These are phyloP conservation scores for Bufo gargarizans DNA, from an alignment of 2,113 vertebrate genomes.

Conservation along the genomic window DNA sequence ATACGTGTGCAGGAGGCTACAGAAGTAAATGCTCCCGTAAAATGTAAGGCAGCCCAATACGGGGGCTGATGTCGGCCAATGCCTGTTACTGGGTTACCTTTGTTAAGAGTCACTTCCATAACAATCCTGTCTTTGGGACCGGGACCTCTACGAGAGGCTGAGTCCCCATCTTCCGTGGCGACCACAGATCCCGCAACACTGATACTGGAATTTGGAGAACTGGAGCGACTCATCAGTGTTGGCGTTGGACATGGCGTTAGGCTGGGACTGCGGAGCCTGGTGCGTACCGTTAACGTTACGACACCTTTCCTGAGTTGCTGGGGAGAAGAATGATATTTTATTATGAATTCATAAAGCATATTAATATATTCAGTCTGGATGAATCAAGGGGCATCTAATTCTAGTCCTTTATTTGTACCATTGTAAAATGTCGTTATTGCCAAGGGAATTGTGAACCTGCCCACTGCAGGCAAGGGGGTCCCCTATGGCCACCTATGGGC, in stretches of 20 bases:
- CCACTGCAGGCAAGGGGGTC: too few species aligned
- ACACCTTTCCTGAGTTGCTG: constrained; percentile 95
- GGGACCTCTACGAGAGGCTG: constrained; percentile 77
- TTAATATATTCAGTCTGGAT: neutral
- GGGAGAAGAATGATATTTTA: constrained; percentile 39
- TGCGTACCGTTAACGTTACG: constrained; percentile 90
- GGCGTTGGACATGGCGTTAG: constrained; percentile 89
- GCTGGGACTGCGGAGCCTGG: constrained; percentile 91
- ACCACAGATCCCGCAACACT: constrained; percentile 66
- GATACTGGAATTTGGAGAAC: constrained; percentile 83
- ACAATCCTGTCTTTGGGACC: constrained; percentile 93
- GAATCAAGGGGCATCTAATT: too few species aligned
- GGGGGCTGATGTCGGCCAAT: neutral
- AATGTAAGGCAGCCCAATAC: neutral
- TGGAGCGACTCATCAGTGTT: constrained; percentile 87
- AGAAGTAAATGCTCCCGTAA: neutral
- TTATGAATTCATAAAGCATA: neutral
- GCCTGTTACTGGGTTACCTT: constrained; percentile 75
- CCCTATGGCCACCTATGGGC: too few species aligned
- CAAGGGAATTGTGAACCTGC: too few species aligned
- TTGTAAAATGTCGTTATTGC: too few species aligned
- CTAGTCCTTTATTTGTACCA: too few species aligned
- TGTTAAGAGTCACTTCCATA: constrained; percentile 93
- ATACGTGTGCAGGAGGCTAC: neutral
- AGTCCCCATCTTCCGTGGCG: constrained; percentile 67